Conservation (phyloP, 2,113 vertebrate genomes). For the Mobula birostris region DNA sequence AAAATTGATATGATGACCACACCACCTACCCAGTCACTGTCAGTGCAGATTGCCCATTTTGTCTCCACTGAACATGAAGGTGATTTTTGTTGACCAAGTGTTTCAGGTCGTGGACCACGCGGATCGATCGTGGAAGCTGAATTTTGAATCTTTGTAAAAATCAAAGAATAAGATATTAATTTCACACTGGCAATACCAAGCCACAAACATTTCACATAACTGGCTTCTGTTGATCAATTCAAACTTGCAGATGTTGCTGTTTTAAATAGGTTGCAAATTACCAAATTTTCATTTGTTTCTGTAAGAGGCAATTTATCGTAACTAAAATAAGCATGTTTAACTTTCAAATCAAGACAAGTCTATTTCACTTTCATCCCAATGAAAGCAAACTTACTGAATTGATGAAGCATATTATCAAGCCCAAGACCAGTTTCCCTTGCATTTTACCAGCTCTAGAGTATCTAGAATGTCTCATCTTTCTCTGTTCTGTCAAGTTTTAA, state of each 20-base stretch:
- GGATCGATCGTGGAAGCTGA: accelerated
- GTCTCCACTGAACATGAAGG: background rate
- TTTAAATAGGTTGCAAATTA: background rate
- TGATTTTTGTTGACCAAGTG: accelerated
- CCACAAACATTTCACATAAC: background rate
- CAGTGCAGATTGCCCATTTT: background rate
- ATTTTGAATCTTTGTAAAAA: background rate
- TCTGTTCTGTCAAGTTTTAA: background rate
- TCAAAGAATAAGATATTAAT: background rate
- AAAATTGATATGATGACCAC: too few relatives aligned
- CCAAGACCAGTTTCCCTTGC: background rate
- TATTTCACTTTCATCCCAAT: background rate
- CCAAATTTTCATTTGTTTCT: background rate
- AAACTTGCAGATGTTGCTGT: background rate
- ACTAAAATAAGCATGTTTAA: background rate
- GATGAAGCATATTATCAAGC: background rate
- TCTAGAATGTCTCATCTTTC: background rate
- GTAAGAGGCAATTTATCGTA: background rate
- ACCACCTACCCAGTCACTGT: background rate
- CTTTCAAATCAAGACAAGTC: background rate
- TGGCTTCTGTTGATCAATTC: background rate
- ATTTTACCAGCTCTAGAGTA: background rate
- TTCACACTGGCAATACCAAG: background rate
- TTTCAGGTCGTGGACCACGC: background rate
- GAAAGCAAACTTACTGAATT: background rate